Evolutionary conservation across 2,113 vertebrate species (phyloP), one percentile per base, ranked within the genome.

Genomic region (Ciconia stormi): DNA sequence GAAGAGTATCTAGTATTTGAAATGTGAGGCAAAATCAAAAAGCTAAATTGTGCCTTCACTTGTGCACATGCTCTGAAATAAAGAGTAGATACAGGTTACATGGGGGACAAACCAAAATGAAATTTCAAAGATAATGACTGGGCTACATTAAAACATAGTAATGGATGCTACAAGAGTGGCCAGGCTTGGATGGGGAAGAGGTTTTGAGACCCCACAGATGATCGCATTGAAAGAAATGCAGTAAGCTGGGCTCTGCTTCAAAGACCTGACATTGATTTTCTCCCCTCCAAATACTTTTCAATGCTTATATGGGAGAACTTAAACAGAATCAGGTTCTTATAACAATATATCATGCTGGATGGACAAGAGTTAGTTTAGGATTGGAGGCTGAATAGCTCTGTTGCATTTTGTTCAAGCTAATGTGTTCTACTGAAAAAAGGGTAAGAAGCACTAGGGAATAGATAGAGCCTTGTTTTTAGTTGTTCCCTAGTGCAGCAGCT

Each of bases 21-120:
- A 89, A 89, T 27, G 11, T 42, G 27, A 66, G 4, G 20, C 21
- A 93, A 80, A 89, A 34, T 52, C 18, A 32, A 30, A 77, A 44
- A 58, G 7, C n/a, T 69, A 47, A 47, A 47, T 77, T 69, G 3
- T 93, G 13, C 7, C 3, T 74, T 87, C 18, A 49, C 9, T 50
- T 53, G 11, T 22, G 5, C 10, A 8, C 5, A 22, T 58, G 13
- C 25, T 55, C 7, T 73, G 49, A 82, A 85, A 84, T 47, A 53
- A 81, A 77, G 15, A 65, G 17, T 15, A 61, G 14, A 36, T 58
- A 49, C 5, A 40, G 19, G 9, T 61, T 66, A 53, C 9, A 16
- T 0, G 12, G 23, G 11, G 29, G 18, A 46, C 7, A 82, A 89
- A 59, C 3, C 2, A 7, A 67, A 79, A 46, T 0, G 11, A 20